These are phyloP conservation scores for Cinclus cinclus DNA, from an alignment of 2,113 vertebrate genomes.

Conservation along the genomic window DNA sequence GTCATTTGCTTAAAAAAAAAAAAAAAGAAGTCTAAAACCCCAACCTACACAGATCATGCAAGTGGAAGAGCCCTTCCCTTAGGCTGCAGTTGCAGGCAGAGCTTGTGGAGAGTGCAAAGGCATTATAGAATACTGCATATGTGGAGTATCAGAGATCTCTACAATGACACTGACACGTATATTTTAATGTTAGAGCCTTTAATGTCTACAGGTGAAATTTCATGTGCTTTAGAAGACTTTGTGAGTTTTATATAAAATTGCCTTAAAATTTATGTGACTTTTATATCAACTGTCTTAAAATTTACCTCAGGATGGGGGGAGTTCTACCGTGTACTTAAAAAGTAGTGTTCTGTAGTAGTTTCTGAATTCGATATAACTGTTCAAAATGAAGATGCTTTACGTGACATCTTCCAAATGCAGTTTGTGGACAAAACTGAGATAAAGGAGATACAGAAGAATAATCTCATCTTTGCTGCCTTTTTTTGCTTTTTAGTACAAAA, in stretches of 20 bases:
- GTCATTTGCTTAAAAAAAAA: neutral
- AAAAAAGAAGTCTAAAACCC: neutral
- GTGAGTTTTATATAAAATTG: neutral
- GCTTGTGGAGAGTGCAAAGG: neutral
- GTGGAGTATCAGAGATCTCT: neutral
- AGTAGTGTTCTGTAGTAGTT: neutral
- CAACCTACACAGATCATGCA: neutral
- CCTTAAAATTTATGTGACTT: neutral
- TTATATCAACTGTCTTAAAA: neutral
- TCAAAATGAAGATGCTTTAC: neutral
- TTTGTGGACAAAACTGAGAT: neutral
- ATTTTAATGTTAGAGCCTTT: neutral
- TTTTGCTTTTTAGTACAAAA: neutral
- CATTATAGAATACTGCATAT: neutral
- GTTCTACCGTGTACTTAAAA: fast-evolving
- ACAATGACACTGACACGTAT: neutral
- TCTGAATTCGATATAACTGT: neutral
- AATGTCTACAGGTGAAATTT: neutral
- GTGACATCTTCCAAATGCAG: neutral
- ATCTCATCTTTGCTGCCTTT: neutral
- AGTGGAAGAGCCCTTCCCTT: neutral
- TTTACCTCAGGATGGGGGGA: neutral
- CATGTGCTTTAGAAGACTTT: neutral
- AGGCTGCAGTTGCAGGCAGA: neutral
- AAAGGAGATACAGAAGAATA: neutral